phyloP scores from a whole-genome alignment of 2,888 invertebrate genomes.

The Eurytoma adleriae region DNA sequence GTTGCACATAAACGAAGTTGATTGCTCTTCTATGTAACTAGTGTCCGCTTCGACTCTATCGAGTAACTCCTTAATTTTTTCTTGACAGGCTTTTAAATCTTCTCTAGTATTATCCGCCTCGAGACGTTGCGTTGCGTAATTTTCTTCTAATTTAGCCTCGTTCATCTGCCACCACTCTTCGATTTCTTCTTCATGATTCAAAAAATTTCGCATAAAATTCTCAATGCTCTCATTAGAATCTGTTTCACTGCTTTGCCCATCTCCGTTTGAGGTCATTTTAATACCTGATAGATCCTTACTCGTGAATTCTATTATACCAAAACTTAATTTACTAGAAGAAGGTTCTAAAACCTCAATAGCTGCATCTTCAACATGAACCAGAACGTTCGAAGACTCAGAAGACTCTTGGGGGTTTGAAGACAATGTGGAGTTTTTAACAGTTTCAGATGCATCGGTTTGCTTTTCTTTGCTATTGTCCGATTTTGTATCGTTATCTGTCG shows the following conservation, averaged over 20 bases:
- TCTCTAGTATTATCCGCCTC: conserved; percentile 25
- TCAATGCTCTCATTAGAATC: conserved; percentile 43
- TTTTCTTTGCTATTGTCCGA: conserved; percentile 65
- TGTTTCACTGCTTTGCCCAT: conserved; percentile 6
- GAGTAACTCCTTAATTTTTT: conserved; percentile 13
- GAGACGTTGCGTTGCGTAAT: conserved; percentile 26
- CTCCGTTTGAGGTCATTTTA: background rate
- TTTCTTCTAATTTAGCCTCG: conserved; percentile 40
- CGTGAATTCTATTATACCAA: conserved; percentile 44
- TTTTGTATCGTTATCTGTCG: conserved; percentile 65
- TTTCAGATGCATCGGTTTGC: conserved; percentile 37
- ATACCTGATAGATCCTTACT: background rate
- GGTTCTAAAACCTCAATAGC: background rate
- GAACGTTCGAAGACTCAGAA: background rate
- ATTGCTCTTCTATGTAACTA: conserved; percentile 25
- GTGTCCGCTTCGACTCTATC: background rate
- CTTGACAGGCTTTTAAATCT: conserved; percentile 11
- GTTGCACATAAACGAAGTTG: conserved; percentile 16
- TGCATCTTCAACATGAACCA: background rate
- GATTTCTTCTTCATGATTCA: conserved; percentile 31
- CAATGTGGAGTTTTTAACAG: conserved; percentile 7
- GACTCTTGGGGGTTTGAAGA: conserved; percentile 14
- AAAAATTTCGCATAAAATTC: conserved; percentile 31
- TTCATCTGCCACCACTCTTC: conserved; percentile 39
- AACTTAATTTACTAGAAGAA: conserved; percentile 24